phyloP scores from a whole-genome alignment of 2,888 invertebrate species.

The Sthenelais limicola region DNA sequence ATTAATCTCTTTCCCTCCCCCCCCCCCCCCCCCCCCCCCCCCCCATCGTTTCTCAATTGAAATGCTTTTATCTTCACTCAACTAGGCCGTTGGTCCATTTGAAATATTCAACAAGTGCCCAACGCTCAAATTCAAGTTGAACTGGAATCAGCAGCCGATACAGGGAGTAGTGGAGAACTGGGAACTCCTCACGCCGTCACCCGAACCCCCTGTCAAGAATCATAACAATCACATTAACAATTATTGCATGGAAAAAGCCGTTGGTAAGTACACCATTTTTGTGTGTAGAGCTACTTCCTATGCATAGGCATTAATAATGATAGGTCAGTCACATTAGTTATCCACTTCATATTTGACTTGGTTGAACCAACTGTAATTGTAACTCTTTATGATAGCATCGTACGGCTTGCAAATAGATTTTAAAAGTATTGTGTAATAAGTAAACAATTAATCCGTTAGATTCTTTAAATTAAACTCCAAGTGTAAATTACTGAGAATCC shows the following conservation, averaged over 20 bases:
- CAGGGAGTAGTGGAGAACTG: constrained; percentile 30
- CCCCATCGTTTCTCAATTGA: neutral
- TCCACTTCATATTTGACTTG: neutral
- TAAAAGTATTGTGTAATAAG: too few species aligned
- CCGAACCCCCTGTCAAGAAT: constrained; percentile 3
- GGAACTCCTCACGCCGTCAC: constrained; percentile 5
- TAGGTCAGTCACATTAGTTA: neutral
- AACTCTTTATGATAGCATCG: too few species aligned
- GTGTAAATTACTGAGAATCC: too few species aligned
- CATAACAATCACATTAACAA: constrained; percentile 42
- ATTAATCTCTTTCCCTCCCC: neutral
- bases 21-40: neutral
- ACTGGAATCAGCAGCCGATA: constrained; percentile 77
- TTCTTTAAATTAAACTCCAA: too few species aligned
- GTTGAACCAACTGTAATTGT: too few species aligned
- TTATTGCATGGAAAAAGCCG: constrained; percentile 17
- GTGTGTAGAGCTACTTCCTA: neutral
- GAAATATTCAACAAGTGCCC: constrained; percentile 86
- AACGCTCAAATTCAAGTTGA: constrained; percentile 86
- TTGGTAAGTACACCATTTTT: constrained; percentile 15
- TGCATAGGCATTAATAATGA: neutral
- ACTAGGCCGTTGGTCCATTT: constrained; percentile 74
- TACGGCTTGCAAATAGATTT: too few species aligned
- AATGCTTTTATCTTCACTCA: too few species aligned
- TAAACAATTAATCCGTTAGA: too few species aligned